Conservation (phyloP, 1,140 invertebrate genomes). For the Drosophila leontia region DNA sequence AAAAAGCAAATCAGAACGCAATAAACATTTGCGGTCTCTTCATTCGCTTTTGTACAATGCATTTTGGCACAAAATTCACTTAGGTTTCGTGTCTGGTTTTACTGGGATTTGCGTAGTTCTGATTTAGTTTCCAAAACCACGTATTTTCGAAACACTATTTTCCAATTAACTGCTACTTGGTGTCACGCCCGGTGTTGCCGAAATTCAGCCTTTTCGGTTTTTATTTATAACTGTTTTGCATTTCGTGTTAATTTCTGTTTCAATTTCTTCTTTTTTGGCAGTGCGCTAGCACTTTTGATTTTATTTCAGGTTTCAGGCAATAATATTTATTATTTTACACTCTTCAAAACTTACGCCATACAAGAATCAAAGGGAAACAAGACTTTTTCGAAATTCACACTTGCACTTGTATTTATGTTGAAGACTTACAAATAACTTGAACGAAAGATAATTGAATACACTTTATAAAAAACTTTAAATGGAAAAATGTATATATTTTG, state of each 20-base stretch:
- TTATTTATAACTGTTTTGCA: background rate
- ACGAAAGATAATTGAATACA: background rate
- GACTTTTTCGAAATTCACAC: no score
- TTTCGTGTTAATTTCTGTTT: background rate
- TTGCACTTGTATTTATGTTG: no score
- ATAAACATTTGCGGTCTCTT: conserved; percentile 3
- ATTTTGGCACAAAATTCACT: conserved; percentile 11
- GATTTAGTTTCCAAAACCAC: background rate
- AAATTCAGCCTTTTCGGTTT: background rate
- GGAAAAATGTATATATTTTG: background rate
- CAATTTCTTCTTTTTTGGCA: background rate
- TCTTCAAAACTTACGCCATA: background rate
- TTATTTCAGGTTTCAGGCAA: background rate
- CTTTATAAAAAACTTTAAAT: background rate
- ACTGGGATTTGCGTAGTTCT: no score
- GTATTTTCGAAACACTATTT: background rate
- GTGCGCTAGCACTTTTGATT: background rate
- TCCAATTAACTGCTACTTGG: conserved; percentile 9
- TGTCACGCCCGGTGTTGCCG: background rate
- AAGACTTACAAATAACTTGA: no score
- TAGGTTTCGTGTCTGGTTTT: background rate
- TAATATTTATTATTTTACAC: background rate
- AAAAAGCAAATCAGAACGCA: conserved; percentile 24
- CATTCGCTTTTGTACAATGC: background rate
- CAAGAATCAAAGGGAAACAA: background rate